A percentile compares a stretch with the other conserved stretches of the same genome.
Evolutionary conservation across 2,113 vertebrate genomes (phyloP).

Genomic region (Caracal caracal): DNA sequence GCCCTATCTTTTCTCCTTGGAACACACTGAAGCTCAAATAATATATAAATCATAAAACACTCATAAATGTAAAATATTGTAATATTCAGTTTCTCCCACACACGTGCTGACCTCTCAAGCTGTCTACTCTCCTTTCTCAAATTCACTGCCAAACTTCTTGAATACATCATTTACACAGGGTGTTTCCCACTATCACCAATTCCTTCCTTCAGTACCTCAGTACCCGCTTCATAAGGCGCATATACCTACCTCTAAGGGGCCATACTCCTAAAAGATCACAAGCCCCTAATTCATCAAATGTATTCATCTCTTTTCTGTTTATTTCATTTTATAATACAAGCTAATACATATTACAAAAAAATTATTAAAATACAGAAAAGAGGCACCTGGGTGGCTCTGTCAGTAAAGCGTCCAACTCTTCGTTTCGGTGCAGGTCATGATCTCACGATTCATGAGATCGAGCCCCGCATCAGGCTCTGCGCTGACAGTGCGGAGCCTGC

Average conservation of each 20-base stretch:
- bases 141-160: background rate
- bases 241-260: background rate
- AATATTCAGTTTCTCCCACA: background rate
- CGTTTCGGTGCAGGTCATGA: no score
- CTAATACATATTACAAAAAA: constrained; percentile 12
- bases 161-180: background rate
- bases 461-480: no score
- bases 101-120: background rate
- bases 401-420: no score
- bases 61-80: background rate
- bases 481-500: no score
- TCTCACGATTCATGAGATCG: no score
- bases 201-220: background rate
- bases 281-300: background rate
- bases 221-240: background rate
- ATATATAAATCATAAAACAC: background rate
- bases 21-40: background rate
- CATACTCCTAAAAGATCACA: background rate
- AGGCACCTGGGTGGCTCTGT: no score
- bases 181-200: background rate
- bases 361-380: background rate
- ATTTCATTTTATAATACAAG: constrained; percentile 9
- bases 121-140: background rate
- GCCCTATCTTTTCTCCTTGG: background rate
- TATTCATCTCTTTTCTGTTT: background rate